Percentiles rank a stretch among this genome's conserved stretches.
Conservation (phyloP, 2,888 invertebrate species). For the Diarsia mendica region DNA sequence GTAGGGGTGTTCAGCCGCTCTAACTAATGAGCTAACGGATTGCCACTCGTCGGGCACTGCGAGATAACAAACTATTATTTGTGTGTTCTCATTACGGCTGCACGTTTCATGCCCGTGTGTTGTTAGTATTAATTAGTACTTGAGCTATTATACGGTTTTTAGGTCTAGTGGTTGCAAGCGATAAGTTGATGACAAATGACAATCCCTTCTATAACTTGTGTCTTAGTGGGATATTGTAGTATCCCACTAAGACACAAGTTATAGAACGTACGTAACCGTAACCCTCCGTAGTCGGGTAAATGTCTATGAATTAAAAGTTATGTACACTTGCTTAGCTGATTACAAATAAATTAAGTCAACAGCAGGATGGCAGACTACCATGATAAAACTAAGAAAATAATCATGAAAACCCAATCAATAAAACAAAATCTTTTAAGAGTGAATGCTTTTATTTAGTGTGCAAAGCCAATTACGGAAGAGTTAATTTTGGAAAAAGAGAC, state of each 20-base stretch:
- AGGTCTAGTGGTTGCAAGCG: too few relatives aligned
- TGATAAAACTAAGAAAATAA: neutral
- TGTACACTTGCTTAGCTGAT: too few relatives aligned
- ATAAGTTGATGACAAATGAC: too few relatives aligned
- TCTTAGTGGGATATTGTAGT: too few relatives aligned
- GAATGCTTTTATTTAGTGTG: constrained; percentile 66
- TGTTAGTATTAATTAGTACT: constrained; percentile 9
- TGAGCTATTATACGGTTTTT: neutral
- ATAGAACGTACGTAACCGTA: too few relatives aligned
- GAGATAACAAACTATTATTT: constrained; percentile 35
- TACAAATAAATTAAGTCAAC: too few relatives aligned
- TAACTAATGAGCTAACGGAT: constrained; percentile 42
- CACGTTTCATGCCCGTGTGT: constrained; percentile 3
- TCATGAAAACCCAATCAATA: neutral
- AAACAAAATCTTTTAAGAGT: constrained; percentile 41
- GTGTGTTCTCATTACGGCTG: constrained; percentile 25
- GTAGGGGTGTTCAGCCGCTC: neutral
- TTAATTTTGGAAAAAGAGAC: constrained; percentile 38
- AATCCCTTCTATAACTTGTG: too few relatives aligned
- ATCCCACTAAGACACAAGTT: too few relatives aligned
- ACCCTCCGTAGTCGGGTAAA: too few relatives aligned
- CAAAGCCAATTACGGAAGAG: constrained; percentile 47
- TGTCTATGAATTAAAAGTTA: too few relatives aligned
- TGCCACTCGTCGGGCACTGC: constrained; percentile 12
- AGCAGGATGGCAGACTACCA: too few relatives aligned